Evolutionary conservation across 2,113 vertebrate genomes (phyloP).

Genomic region (Melospiza georgiana): DNA sequence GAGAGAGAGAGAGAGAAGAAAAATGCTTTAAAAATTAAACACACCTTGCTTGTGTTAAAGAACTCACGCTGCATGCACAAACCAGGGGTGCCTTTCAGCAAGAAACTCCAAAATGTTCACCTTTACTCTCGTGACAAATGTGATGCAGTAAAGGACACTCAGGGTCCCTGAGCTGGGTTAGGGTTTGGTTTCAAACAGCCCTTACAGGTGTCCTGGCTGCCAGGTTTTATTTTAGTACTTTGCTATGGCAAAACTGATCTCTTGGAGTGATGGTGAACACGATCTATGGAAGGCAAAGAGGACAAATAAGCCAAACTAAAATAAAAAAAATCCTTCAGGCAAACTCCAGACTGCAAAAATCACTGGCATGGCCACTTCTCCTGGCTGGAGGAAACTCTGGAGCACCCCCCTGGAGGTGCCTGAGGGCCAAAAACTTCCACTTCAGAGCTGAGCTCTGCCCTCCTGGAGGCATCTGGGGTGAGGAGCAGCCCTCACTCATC

Average conservation of each 20-base stretch:
- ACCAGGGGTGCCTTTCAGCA: constrained; percentile 26
- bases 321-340: neutral
- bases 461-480: neutral
- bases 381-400: neutral
- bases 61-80: constrained; percentile 31
- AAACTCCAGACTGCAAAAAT: neutral
- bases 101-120: constrained; percentile 45
- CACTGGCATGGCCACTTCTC: neutral
- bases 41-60: constrained; percentile 26
- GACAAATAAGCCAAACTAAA: neutral
- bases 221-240: neutral
- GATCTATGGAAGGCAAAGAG: neutral
- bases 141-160: neutral
- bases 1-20: neutral
- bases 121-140: constrained; percentile 46
- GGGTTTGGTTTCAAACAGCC: neutral
- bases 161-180: neutral
- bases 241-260: constrained; percentile 16
- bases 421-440: neutral
- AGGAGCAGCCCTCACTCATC: neutral
- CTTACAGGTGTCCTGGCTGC: neutral
- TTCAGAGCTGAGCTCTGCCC: neutral
- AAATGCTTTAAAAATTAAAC: constrained; percentile 5
- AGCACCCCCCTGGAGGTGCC: neutral
- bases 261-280: neutral